Percentiles rank a stretch among this genome's conserved stretches.
phyloP scores from a whole-genome alignment of 2,888 invertebrate genomes.

The Rutpela maculata region DNA sequence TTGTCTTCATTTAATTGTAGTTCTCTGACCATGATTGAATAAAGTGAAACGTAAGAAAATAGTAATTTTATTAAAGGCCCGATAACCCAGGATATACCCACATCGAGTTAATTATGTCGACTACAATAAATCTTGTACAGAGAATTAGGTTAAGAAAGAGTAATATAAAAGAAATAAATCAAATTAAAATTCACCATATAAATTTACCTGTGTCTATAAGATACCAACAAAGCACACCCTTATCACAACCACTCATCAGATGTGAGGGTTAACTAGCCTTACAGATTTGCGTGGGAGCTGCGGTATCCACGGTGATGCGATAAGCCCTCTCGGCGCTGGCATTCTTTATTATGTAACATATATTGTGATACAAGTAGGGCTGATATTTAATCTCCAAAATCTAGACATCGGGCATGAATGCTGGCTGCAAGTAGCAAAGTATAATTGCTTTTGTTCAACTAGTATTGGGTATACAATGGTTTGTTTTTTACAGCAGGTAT shows the following conservation, averaged over 20 bases:
- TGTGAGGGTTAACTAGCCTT: conserved; percentile 29
- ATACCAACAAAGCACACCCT: conserved; percentile 25
- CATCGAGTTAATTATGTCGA: too few relatives aligned
- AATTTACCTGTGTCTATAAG: conserved; percentile 15
- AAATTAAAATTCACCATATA: not conserved
- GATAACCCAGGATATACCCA: too few relatives aligned
- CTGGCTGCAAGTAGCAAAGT: conserved; percentile 11
- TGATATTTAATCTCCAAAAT: conserved; percentile 52
- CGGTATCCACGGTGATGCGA: conserved; percentile 63
- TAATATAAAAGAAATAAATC: not conserved
- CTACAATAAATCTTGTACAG: not conserved
- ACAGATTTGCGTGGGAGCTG: conserved; percentile 63
- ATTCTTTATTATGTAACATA: conserved; percentile 59
- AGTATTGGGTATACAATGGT: conserved; percentile 22
- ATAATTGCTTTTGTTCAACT: conserved; percentile 34
- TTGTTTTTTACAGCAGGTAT: conserved; percentile 53
- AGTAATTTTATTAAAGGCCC: too few relatives aligned
- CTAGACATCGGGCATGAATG: conserved; percentile 10
- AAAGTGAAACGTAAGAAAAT: too few relatives aligned
- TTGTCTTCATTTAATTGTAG: too few relatives aligned
- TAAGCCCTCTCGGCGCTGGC: conserved; percentile 54
- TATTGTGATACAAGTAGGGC: conserved; percentile 60
- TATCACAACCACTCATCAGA: conserved; percentile 34
- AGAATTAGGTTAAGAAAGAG: not conserved
- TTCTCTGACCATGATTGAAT: too few relatives aligned